Conservation (phyloP, 1,140 invertebrate species). For the Eumeta japonica region DNA sequence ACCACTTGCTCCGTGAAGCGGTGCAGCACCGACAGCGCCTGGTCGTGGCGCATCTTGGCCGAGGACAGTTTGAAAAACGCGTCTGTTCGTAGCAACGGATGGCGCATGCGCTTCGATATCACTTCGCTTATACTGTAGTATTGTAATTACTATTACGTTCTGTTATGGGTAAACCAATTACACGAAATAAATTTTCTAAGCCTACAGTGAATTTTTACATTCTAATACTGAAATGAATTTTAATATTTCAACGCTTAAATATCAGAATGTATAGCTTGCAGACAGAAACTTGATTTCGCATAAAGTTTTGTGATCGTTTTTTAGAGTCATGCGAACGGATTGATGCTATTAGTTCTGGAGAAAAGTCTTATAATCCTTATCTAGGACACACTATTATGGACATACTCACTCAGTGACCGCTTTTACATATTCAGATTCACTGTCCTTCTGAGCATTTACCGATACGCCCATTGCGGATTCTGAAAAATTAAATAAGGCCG, state of each 20-base stretch:
- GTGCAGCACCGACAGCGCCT: slow-evolving; percentile 67
- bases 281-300: neutral
- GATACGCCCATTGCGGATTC: slow-evolving; percentile 84
- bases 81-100: slow-evolving; percentile 31
- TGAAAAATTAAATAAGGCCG: slow-evolving; percentile 42
- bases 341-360: no score
- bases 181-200: slow-evolving; percentile 11
- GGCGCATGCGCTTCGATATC: slow-evolving; percentile 34
- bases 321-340: neutral
- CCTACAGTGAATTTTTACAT: neutral
- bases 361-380: neutral
- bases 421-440: slow-evolving; percentile 71
- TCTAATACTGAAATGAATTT: neutral
- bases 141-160: no score
- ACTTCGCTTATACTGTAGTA: slow-evolving; percentile 44
- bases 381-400: neutral
- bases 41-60: slow-evolving; percentile 49
- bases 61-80: slow-evolving; percentile 35
- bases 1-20: slow-evolving; percentile 65
- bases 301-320: neutral
- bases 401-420: slow-evolving; percentile 64
- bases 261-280: neutral
- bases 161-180: no score
- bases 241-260: neutral
- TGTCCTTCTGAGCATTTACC: slow-evolving; percentile 70